Evolutionary conservation across 2,888 invertebrate genomes (phyloP).

Genomic region (Serripes groenlandicus): DNA sequence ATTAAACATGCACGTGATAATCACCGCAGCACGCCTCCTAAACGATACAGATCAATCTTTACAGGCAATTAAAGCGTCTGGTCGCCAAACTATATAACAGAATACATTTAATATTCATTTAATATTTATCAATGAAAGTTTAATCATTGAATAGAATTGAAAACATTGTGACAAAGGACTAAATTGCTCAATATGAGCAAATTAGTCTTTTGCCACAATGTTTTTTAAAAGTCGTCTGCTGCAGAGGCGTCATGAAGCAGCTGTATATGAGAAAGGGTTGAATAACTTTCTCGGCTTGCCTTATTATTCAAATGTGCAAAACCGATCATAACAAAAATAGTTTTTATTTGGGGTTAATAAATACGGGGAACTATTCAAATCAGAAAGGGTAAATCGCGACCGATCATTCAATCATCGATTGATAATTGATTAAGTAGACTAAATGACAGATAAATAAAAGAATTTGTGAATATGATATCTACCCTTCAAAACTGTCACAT

Average conservation of each 20-base stretch:
- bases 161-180: neutral
- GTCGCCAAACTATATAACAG: too few relatives aligned
- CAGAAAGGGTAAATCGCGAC: neutral
- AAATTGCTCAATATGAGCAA: neutral
- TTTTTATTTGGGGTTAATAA: too few relatives aligned
- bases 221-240: neutral
- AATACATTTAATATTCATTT: too few relatives aligned
- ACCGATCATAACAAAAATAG: too few relatives aligned
- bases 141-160: too few relatives aligned
- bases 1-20: constrained; percentile 18
- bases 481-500: neutral
- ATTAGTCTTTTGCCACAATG: neutral
- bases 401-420: constrained; percentile 14
- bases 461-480: neutral
- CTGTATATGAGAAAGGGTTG: neutral
- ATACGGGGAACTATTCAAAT: too few relatives aligned
- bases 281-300: neutral
- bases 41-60: constrained; percentile 4
- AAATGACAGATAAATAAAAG: constrained; percentile 16
- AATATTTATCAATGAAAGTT: too few relatives aligned
- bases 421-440: constrained; percentile 20
- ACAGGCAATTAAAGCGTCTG: constrained; percentile 9
- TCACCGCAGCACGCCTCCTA: neutral
- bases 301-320: too few relatives aligned
- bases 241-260: too few relatives aligned